A percentile compares a stretch with the other conserved stretches of the same genome.
phyloP scores from a whole-genome alignment of 92 coral and sea anemone genomes.

The Palythoa heliodiscus region DNA sequence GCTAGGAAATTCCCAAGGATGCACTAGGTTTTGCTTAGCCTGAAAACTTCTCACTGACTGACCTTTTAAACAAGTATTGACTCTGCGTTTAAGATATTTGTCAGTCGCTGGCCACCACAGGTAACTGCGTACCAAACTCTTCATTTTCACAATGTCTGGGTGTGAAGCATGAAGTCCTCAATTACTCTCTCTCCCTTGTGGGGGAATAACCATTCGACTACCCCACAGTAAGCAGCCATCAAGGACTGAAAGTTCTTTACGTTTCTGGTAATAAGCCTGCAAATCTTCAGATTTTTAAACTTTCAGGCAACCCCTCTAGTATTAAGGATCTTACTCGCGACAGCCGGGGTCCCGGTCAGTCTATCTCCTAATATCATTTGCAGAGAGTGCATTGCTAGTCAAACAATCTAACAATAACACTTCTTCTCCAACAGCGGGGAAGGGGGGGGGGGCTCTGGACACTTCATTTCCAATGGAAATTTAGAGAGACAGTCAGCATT shows the following conservation, averaged over 20 bases:
- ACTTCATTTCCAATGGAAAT: conserved; percentile 23
- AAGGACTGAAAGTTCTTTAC: no score
- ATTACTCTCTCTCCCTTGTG: no score
- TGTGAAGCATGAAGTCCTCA: background rate
- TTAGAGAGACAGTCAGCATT: conserved; percentile 40
- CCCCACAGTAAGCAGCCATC: no score
- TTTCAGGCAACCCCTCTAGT: no score
- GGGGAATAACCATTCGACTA: no score
- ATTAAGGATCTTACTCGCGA: no score
- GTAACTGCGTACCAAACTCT: background rate
- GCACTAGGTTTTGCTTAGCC: background rate
- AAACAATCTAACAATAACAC: background rate
- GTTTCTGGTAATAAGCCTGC: no score
- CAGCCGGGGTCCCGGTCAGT: no score
- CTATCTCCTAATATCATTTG: no score
- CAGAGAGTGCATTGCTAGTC: no score
- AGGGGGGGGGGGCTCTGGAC: conserved; percentile 1
- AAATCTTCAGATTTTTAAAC: no score
- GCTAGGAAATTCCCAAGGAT: background rate
- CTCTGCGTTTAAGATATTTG: conserved; percentile 5
- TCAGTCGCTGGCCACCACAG: conserved; percentile 25
- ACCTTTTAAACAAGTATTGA: conserved; percentile 11
- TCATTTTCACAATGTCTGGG: background rate
- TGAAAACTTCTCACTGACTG: conserved; percentile 35
- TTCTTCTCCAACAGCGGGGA: conserved; percentile 38